Percentiles rank a stretch among this genome's conserved stretches.
Evolutionary conservation across 2,888 invertebrate genomes (phyloP).

Genomic region (Helobdella robusta): DNA sequence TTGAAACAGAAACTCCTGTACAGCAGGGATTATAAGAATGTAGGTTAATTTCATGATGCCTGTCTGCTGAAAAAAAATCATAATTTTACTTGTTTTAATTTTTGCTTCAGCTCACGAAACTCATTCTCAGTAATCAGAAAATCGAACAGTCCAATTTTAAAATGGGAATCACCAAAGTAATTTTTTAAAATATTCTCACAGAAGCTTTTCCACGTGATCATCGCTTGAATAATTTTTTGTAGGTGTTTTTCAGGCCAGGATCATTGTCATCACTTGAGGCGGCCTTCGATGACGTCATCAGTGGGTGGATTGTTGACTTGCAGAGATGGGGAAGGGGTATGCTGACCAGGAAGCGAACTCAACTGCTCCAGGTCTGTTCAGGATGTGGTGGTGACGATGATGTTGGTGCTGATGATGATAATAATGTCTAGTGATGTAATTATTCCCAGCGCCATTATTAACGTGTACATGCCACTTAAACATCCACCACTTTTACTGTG

Average conservation of each 20-base stretch:
- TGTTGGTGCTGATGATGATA: constrained; percentile 6
- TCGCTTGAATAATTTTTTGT: background rate
- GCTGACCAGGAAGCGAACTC: constrained; percentile 13
- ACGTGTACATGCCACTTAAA: no score
- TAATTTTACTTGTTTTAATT: background rate
- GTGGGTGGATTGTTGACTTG: constrained; percentile 9
- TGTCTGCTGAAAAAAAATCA: background rate
- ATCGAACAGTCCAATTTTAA: background rate
- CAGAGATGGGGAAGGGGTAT: constrained; percentile 6
- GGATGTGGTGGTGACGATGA: constrained; percentile 18
- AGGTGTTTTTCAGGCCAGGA: constrained; percentile 20
- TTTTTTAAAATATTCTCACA: background rate
- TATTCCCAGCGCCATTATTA: no score
- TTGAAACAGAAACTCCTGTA: no score
- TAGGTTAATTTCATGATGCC: background rate
- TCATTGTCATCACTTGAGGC: constrained; percentile 15
- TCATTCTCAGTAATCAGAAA: background rate
- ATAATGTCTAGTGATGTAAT: no score
- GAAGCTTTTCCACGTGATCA: background rate
- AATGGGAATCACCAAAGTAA: constrained; percentile 7
- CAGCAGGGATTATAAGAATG: background rate
- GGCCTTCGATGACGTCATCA: constrained; percentile 7
- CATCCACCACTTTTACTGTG: no score
- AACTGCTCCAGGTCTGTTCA: constrained; percentile 8
- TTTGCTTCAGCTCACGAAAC: background rate